A percentile compares a stretch with the other conserved stretches of the same genome.
Evolutionary conservation across 2,888 invertebrate genomes (phyloP).

Genomic region (Neocrepidodera transversa): DNA sequence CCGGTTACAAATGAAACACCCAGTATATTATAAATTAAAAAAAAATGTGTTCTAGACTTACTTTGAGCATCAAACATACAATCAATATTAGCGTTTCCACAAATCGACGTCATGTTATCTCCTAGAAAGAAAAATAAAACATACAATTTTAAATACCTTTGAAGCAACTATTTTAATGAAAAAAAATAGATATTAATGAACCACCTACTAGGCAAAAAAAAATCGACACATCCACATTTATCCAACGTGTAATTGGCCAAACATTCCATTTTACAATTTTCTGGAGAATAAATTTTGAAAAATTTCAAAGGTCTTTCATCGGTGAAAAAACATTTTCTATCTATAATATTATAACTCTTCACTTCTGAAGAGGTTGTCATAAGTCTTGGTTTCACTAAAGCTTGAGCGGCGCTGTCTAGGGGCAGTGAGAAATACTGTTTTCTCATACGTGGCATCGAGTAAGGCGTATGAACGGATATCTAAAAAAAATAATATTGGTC

Average conservation of each 20-base stretch:
- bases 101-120: slow-evolving; percentile 62
- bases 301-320: slow-evolving; percentile 68
- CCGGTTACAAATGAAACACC: too few relatives aligned
- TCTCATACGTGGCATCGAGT: slow-evolving; percentile 70
- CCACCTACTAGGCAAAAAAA: slow-evolving; percentile 68
- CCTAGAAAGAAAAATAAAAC: slow-evolving; percentile 54
- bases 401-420: slow-evolving; percentile 70
- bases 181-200: too few relatives aligned
- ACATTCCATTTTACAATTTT: slow-evolving; percentile 76
- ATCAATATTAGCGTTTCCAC: slow-evolving; percentile 62
- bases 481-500: too few relatives aligned
- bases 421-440: slow-evolving; percentile 74
- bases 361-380: slow-evolving; percentile 73
- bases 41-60: too few relatives aligned
- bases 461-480: slow-evolving; percentile 71
- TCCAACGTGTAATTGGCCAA: slow-evolving; percentile 69
- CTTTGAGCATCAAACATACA: slow-evolving; percentile 60
- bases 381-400: slow-evolving; percentile 73
- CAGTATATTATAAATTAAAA: too few relatives aligned
- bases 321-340: slow-evolving; percentile 73
- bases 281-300: slow-evolving; percentile 73
- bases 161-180: too few relatives aligned
- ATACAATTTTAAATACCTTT: slow-evolving; percentile 50
- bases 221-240: slow-evolving; percentile 60
- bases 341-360: slow-evolving; percentile 66